Base-by-base conservation (phyloP, 2,888 invertebrate species). In the Vandiemenella viatica region DNA sequence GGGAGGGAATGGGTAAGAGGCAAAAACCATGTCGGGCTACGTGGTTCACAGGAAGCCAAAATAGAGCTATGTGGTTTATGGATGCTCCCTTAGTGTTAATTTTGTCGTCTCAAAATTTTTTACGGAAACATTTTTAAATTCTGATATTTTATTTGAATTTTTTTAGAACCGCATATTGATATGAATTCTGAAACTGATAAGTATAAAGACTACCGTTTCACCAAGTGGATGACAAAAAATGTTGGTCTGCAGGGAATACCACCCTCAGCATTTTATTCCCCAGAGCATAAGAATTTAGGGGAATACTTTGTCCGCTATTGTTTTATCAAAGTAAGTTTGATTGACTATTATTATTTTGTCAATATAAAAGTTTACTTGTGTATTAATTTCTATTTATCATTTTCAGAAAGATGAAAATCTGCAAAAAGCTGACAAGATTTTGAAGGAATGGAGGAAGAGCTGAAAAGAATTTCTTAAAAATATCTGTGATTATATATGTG, bases 181-280 rank as follows among this genome's bases (percentile, higher is more conserved):
- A 67, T 89, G 7, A 72, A 71, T 1, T 64, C 75, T 0, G 88
- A 89, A 64, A 68, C 63, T 0, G 89, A 89, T 60, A 73, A 74
- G 56, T 75, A 79, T 59, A 80, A 77, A 53, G 98, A 98, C 69
- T 93, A 90, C 65, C 77, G 77, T 56, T 97, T 98, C 66, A 91
- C 92, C 0, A 89, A 93, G 67, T 97, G 95, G 86, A 82, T 98
- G 75, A 86, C 86, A 0, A 90, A 87, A 62, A 87, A 92, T 60
- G 80, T 89, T 58, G 91, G 93, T 40, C 70, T 98, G 16, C 85
- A 93, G 57, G 84, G 89, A 8, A 97, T 98, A 55, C 98, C 97
- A 2, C 88, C 91, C 0, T 83, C 86, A 41, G 93, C 92, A 0
- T 98, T 98, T 70, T 98, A 96, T 66, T 79, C 82, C 16, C 71